A percentile compares a stretch with the other conserved stretches of the same genome.
phyloP scores from a whole-genome alignment of 2,797 vertebrate species.

The Odontamblyopus lacepedii region DNA sequence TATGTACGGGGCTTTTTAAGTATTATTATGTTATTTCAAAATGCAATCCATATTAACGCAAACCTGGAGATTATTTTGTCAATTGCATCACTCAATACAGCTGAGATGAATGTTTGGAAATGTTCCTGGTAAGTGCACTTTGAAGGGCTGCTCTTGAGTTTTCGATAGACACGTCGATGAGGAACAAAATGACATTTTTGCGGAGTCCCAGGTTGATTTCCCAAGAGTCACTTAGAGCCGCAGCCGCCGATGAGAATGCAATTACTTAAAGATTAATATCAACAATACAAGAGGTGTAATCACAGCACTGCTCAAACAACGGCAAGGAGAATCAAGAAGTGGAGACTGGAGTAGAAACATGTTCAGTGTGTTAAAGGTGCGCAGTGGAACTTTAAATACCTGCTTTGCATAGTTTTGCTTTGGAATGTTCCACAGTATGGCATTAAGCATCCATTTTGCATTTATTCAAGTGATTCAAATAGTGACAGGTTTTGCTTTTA shows the following conservation, averaged over 20 bases:
- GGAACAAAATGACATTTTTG: slow-evolving; percentile 22
- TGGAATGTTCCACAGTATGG: no score
- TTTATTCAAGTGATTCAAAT: no score
- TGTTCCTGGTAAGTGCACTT: background rate
- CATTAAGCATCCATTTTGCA: no score
- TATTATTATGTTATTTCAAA: background rate
- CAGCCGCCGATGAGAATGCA: slow-evolving; percentile 41
- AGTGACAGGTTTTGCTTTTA: no score
- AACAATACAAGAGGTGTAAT: slow-evolving; percentile 41
- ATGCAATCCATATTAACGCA: background rate
- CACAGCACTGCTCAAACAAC: background rate
- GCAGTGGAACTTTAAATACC: no score
- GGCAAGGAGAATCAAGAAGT: background rate
- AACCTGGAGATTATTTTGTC: background rate
- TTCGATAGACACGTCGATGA: slow-evolving; percentile 15
- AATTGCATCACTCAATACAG: background rate
- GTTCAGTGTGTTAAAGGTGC: no score
- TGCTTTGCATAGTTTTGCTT: no score
- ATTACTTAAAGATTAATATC: slow-evolving; percentile 54
- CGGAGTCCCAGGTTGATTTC: slow-evolving; percentile 54
- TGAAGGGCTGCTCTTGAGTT: slow-evolving; percentile 14
- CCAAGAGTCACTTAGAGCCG: slow-evolving; percentile 32
- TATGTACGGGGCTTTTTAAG: no score
- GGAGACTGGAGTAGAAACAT: no score
- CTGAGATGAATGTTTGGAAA: slow-evolving; percentile 5